Conservation (phyloP, 2,888 invertebrate species). For the Dioctria linearis region DNA sequence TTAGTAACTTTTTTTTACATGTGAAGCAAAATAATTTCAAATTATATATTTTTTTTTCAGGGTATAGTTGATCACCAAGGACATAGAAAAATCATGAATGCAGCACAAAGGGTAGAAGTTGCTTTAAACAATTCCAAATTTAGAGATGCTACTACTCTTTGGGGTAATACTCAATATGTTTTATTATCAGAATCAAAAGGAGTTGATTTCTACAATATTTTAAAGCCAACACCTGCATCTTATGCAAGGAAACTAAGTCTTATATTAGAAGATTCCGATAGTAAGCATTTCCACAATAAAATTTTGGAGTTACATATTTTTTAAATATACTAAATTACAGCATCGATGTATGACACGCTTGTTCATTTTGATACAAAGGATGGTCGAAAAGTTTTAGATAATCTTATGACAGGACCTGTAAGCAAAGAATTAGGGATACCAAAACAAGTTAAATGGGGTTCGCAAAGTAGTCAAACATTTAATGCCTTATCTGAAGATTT, state of each 20-base stretch:
- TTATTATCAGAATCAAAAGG: conserved; percentile 76
- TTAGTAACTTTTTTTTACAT: no score
- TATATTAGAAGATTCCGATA: conserved; percentile 29
- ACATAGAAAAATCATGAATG: conserved; percentile 74
- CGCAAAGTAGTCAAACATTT: conserved; percentile 76
- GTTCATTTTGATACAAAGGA: conserved; percentile 62
- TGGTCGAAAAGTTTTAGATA: conserved; percentile 66
- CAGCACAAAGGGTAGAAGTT: conserved; percentile 74
- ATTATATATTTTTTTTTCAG: conserved; percentile 61
- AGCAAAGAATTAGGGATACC: conserved; percentile 78
- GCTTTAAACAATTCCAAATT: conserved; percentile 76
- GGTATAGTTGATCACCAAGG: conserved; percentile 82
- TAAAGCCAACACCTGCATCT: conserved; percentile 69
- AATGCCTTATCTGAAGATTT: conserved; percentile 77
- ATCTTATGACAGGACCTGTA: conserved; percentile 82
- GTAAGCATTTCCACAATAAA: conserved; percentile 33
- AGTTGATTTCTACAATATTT: conserved; percentile 88
- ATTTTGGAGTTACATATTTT: neutral
- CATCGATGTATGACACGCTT: conserved; percentile 66
- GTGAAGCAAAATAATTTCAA: no score
- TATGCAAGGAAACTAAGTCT: conserved; percentile 8
- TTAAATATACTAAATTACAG: conserved; percentile 58
- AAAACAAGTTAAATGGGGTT: conserved; percentile 77
- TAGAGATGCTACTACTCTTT: conserved; percentile 76
- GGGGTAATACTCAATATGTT: conserved; percentile 77